Conservation (phyloP, 2,888 invertebrate genomes). For the Mythimna loreyi region DNA sequence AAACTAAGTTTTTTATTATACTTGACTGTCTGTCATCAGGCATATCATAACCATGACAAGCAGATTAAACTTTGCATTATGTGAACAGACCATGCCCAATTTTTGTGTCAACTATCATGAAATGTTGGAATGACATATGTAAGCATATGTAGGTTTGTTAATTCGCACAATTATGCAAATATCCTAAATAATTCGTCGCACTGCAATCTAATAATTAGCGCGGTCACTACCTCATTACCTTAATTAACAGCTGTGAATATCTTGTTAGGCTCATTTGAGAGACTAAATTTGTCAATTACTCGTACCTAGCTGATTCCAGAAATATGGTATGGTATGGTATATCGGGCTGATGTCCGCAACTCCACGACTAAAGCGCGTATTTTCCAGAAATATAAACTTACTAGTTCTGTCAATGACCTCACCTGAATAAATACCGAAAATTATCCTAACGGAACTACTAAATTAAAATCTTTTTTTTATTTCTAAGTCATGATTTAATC, state of each 20-base stretch:
- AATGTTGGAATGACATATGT: neutral
- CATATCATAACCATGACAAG: neutral
- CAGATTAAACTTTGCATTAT: neutral
- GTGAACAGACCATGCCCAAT: slow-evolving; percentile 1
- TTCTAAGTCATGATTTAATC: too few species aligned
- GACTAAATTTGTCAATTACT: slow-evolving; percentile 31
- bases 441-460: too few species aligned
- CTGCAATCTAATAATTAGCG: slow-evolving; percentile 31
- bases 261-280: slow-evolving; percentile 34
- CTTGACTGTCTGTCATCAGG: too few species aligned
- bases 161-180: slow-evolving; percentile 15
- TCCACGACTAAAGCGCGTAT: too few species aligned
- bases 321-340: too few species aligned
- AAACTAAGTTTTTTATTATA: too few species aligned
- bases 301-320: slow-evolving; percentile 10
- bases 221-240: slow-evolving; percentile 36
- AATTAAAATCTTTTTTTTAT: too few species aligned
- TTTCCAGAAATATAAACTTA: slow-evolving; percentile 28
- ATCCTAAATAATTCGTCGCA: slow-evolving; percentile 20
- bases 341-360: too few species aligned
- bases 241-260: slow-evolving; percentile 44
- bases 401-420: too few species aligned
- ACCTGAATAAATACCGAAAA: too few species aligned
- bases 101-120: slow-evolving; percentile 13
- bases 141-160: slow-evolving; percentile 1